These are phyloP conservation scores for Lithobates pipiens DNA, from an alignment of 2,797 vertebrate species.

Conservation along the genomic window DNA sequence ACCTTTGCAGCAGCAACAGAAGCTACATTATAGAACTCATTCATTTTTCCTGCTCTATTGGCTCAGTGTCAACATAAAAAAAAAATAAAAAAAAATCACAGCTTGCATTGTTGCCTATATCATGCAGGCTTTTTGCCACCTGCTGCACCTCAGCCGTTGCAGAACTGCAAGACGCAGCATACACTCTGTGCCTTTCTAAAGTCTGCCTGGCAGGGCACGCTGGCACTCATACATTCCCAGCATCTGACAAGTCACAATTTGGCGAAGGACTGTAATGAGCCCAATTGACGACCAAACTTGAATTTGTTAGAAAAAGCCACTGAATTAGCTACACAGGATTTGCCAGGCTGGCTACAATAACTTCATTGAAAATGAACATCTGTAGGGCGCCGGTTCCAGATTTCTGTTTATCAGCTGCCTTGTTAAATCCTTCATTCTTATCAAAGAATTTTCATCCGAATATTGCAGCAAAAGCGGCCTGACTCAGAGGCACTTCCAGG, in stretches of 20 bases:
- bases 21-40: constrained; percentile 4
- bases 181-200: too few species aligned
- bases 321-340: neutral
- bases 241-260: too few species aligned
- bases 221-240: too few species aligned
- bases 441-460: constrained; percentile 38
- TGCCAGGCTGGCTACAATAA: constrained; percentile 34
- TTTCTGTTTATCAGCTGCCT: constrained; percentile 33
- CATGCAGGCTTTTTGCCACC: too few species aligned
- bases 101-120: neutral
- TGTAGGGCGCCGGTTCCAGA: constrained; percentile 17
- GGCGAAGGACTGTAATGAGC: neutral
- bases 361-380: constrained; percentile 39
- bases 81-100: neutral
- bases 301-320: neutral
- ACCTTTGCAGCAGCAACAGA: constrained; percentile 2
- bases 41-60: neutral
- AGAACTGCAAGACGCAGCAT: too few species aligned
- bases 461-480: constrained; percentile 1
- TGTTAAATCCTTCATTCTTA: constrained; percentile 45
- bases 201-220: too few species aligned
- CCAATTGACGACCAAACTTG: neutral
- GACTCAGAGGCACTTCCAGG: neutral
- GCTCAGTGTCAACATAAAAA: neutral
- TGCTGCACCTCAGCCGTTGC: too few species aligned